Conservation (phyloP, 1,140 invertebrate species). For the Popillia japonica region DNA sequence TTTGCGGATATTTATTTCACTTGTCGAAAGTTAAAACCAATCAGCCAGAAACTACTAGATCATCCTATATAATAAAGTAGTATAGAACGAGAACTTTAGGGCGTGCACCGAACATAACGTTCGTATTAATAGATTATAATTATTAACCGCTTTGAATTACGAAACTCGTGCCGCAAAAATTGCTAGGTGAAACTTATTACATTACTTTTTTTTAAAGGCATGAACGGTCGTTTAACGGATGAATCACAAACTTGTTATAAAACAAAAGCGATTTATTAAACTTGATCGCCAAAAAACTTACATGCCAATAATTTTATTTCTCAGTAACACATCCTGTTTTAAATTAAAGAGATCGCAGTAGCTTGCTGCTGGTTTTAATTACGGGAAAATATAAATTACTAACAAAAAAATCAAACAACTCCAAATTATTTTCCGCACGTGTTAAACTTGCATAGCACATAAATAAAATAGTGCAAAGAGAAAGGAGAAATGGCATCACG, state of each 20-base stretch:
- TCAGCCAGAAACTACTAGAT: conserved; percentile 34
- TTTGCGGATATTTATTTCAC: background rate
- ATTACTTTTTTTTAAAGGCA: background rate
- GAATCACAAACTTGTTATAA: conserved; percentile 21
- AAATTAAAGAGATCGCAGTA: no score
- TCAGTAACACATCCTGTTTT: background rate
- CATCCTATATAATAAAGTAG: conserved; percentile 28
- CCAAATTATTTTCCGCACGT: no score
- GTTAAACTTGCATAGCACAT: no score
- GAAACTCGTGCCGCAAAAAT: conserved; percentile 27
- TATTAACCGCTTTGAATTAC: conserved; percentile 25
- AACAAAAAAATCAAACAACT: no score
- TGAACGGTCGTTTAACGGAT: background rate
- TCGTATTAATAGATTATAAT: conserved; percentile 23
- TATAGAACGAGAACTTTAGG: background rate
- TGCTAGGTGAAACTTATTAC: background rate
- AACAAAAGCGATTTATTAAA: background rate
- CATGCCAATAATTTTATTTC: background rate
- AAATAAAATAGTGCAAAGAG: no score
- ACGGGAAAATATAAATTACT: no score
- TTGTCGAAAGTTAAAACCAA: background rate
- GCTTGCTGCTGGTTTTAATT: no score
- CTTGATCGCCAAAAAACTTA: background rate
- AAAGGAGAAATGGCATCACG: no score
- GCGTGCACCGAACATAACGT: conserved; percentile 15